phyloP scores from a whole-genome alignment of 1,140 invertebrate species.

The Aphaenogaster rudis region DNA sequence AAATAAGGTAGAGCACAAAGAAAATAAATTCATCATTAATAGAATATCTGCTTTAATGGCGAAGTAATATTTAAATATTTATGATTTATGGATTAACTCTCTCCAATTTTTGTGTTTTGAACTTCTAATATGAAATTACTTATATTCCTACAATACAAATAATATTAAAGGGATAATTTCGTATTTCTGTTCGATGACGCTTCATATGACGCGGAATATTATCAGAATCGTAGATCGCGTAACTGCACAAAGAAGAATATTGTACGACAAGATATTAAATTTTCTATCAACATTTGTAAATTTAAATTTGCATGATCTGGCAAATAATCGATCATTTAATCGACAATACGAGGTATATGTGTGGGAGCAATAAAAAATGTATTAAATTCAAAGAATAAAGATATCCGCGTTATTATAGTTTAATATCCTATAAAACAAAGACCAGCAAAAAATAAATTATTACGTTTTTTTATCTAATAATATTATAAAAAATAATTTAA shows the following conservation, averaged over 20 bases:
- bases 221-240: neutral
- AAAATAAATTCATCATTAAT: neutral
- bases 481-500: conserved; percentile 6
- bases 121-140: neutral
- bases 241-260: neutral
- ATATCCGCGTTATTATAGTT: no score
- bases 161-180: neutral
- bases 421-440: neutral
- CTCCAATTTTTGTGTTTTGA: neutral
- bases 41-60: neutral
- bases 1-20: neutral
- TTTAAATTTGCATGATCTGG: neutral
- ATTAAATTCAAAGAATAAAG: neutral
- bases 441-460: conserved; percentile 1
- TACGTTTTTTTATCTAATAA: neutral
- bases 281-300: neutral
- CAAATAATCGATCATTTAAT: conserved; percentile 39
- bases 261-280: neutral
- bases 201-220: neutral
- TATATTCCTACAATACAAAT: neutral
- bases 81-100: neutral
- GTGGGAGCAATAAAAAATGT: neutral
- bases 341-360: no score
- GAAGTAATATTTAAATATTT: conserved; percentile 16
- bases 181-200: neutral